Conservation (phyloP, 2,113 vertebrate species). For the Gallinago jamesoni region DNA sequence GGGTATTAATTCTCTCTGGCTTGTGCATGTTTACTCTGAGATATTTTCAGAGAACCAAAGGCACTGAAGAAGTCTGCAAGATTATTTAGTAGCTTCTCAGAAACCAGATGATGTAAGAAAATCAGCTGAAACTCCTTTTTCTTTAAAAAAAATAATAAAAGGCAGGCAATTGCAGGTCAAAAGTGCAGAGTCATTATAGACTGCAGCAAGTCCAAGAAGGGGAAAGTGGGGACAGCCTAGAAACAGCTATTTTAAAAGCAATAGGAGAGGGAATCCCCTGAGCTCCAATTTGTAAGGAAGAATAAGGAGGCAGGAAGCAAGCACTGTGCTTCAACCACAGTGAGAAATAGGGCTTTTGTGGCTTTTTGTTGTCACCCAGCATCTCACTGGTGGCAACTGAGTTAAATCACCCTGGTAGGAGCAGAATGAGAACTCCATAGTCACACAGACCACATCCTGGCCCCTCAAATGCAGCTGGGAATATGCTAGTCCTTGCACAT, state of each 20-base stretch:
- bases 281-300: background rate
- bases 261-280: background rate
- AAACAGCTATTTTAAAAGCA: background rate
- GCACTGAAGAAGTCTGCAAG: background rate
- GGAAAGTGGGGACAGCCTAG: background rate
- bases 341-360: background rate
- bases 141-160: background rate
- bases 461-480: background rate
- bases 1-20: background rate
- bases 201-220: background rate
- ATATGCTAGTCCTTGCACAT: background rate
- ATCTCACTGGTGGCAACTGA: background rate
- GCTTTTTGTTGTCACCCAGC: background rate
- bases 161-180: background rate
- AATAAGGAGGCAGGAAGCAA: background rate
- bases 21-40: background rate
- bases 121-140: background rate
- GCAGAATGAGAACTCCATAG: background rate
- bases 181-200: background rate
- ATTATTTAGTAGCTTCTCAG: background rate
- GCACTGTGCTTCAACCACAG: background rate
- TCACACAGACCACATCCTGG: accelerated
- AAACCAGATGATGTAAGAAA: background rate
- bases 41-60: background rate
- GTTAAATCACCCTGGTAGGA: background rate